A percentile compares a stretch with the other conserved stretches of the same genome.
phyloP scores from a whole-genome alignment of 2,888 invertebrate species.

The Abrostola tripartita region DNA sequence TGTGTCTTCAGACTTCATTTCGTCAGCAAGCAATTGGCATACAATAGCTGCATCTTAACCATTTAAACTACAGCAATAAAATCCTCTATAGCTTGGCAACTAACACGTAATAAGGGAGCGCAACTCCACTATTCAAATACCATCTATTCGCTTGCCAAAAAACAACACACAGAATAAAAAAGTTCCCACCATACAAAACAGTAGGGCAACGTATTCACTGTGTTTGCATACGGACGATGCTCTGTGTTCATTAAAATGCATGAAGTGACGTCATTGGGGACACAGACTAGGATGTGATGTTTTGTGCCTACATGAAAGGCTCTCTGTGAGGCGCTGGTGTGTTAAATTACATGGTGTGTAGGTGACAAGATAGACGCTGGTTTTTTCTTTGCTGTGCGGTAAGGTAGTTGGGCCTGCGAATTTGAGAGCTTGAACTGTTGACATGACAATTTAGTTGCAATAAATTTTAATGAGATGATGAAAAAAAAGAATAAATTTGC shows the following conservation, averaged over 20 bases:
- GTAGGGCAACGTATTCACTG: constrained; percentile 66
- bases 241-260: constrained; percentile 82
- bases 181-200: constrained; percentile 51
- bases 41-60: constrained; percentile 1
- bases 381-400: background rate
- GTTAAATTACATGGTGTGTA: constrained; percentile 19
- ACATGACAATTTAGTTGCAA: too few species aligned
- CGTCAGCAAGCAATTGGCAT: background rate
- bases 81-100: constrained; percentile 5
- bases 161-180: constrained; percentile 56
- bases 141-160: constrained; percentile 33
- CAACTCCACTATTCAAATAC: constrained; percentile 9
- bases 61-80: constrained; percentile 15
- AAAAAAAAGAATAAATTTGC: too few species aligned
- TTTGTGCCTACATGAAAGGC: constrained; percentile 45
- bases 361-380: background rate
- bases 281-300: constrained; percentile 45
- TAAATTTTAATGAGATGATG: too few species aligned
- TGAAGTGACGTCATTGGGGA: constrained; percentile 66
- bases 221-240: constrained; percentile 70
- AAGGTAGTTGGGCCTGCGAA: too few species aligned
- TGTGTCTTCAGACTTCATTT: too few species aligned
- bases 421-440: too few species aligned
- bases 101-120: constrained; percentile 10
- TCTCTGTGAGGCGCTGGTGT: constrained; percentile 29